Conservation (phyloP, 2,113 vertebrate species). For the Zootoca vivipara region DNA sequence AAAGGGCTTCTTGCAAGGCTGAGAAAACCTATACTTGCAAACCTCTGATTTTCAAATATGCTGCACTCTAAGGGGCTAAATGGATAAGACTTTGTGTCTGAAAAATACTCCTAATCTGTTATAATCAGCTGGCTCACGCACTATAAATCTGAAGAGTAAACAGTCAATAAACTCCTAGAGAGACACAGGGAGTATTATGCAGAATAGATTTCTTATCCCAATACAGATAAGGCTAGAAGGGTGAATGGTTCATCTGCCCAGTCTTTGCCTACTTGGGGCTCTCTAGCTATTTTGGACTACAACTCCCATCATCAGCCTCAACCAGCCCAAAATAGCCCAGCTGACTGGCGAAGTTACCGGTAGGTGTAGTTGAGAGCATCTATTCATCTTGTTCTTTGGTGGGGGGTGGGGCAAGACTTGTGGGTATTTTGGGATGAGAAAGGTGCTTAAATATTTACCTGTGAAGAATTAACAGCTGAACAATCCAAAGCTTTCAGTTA, state of each 20-base stretch:
- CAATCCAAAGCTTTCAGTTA: not conserved
- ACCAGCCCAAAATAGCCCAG: not conserved
- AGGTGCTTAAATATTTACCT: not conserved
- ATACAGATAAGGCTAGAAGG: not conserved
- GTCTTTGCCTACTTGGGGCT: not conserved
- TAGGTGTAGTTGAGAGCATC: not conserved
- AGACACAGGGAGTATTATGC: not conserved
- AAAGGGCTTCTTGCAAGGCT: conserved; percentile 5
- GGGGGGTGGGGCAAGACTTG: not conserved
- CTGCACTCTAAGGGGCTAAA: not conserved
- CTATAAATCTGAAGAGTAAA: conserved; percentile 4
- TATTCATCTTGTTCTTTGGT: not conserved
- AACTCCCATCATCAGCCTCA: not conserved
- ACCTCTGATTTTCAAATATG: not conserved
- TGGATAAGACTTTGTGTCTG: conserved; percentile 14
- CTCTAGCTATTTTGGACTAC: not conserved
- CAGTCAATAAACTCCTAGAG: not conserved
- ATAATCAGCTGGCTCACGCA: not conserved
- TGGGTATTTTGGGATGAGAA: not conserved
- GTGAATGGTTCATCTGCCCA: not conserved
- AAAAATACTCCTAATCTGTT: not conserved
- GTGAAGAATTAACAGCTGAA: rapidly evolving
- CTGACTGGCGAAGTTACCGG: not conserved
- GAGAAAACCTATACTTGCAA: not conserved
- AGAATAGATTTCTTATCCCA: not conserved